These are phyloP conservation scores for Hypothenemus hampei DNA, from an alignment of 1,140 invertebrate species.

Conservation along the genomic window DNA sequence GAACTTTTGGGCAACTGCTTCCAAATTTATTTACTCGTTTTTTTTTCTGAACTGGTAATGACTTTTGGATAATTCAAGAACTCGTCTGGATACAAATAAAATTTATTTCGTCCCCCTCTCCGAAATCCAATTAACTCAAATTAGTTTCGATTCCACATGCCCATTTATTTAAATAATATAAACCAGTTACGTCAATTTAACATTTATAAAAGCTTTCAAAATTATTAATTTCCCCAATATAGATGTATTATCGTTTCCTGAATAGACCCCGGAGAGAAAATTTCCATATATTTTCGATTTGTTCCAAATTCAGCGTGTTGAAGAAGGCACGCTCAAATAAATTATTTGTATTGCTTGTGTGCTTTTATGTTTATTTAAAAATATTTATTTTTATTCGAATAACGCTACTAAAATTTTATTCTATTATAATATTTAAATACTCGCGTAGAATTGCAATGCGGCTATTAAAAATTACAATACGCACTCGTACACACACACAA, in stretches of 20 bases:
- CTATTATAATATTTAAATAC: too few species aligned
- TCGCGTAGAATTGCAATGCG: too few species aligned
- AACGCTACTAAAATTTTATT: too few species aligned
- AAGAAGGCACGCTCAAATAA: slow-evolving; percentile 16
- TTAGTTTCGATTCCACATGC: slow-evolving; percentile 6
- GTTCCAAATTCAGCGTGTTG: slow-evolving; percentile 20
- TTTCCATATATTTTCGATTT: slow-evolving; percentile 29
- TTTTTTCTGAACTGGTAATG: too few species aligned
- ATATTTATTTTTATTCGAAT: too few species aligned
- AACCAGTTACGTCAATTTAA: slow-evolving; percentile 24
- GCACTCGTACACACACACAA: slow-evolving; percentile 16
- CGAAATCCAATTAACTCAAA: slow-evolving; percentile 13
- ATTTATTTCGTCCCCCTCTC: slow-evolving; percentile 15
- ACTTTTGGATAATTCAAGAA: too few species aligned
- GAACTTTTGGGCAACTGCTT: too few species aligned
- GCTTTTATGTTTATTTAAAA: slow-evolving; percentile 12
- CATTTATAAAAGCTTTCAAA: slow-evolving; percentile 23
- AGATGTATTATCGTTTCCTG: slow-evolving; percentile 26
- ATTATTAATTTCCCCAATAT: slow-evolving; percentile 27
- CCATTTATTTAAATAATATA: slow-evolving; percentile 25
- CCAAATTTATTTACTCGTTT: too few species aligned
- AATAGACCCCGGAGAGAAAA: slow-evolving; percentile 23
- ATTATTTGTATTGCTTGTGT: slow-evolving; percentile 15
- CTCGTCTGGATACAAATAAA: too few species aligned
- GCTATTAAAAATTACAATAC: slow-evolving; percentile 23